Conservation (phyloP, 2,797 vertebrate genomes). For the Zalophus californianus region DNA sequence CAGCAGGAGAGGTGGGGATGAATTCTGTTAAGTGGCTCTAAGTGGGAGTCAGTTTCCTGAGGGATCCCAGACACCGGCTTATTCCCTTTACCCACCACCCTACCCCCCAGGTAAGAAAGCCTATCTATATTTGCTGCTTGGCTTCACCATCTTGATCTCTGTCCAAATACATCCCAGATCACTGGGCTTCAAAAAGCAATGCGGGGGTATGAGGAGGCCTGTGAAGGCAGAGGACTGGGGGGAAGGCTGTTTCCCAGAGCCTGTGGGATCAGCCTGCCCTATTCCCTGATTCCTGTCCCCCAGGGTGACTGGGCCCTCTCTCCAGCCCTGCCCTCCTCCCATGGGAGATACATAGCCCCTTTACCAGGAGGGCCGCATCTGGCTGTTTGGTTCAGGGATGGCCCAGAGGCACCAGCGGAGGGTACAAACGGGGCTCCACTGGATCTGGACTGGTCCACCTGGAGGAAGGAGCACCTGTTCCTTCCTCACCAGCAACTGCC, state of each 20-base stretch:
- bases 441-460: neutral
- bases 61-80: neutral
- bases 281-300: neutral
- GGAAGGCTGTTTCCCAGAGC: neutral
- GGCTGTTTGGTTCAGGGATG: neutral
- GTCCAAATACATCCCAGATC: neutral
- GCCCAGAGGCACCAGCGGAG: neutral
- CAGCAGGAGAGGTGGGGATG: fast-evolving
- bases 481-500: neutral
- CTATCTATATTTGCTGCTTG: neutral
- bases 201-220: fast-evolving
- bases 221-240: neutral
- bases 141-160: neutral
- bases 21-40: neutral
- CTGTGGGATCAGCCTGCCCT: no score
- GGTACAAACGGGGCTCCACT: neutral
- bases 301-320: fast-evolving
- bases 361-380: fast-evolving
- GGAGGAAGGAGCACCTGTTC: neutral
- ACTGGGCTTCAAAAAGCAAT: neutral
- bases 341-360: no score
- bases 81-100: neutral
- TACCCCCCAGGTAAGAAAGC: neutral
- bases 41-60: neutral
- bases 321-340: fast-evolving